These are phyloP conservation scores for Drosophila pruinosa DNA, from an alignment of 1,140 invertebrate species.

Conservation along the genomic window DNA sequence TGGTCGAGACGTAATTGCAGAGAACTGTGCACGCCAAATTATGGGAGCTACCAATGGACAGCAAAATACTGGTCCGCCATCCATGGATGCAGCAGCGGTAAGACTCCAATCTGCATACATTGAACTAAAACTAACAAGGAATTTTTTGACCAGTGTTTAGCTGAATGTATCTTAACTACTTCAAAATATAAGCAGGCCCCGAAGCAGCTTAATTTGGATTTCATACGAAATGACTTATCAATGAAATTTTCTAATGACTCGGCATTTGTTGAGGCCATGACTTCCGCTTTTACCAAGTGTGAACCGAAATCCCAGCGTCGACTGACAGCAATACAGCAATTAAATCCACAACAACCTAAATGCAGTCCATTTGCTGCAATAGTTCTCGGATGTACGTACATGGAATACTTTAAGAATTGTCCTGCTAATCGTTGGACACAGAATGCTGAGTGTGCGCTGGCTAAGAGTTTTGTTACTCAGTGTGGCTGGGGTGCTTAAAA, in stretches of 20 bases:
- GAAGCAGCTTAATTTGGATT: conserved; percentile 46
- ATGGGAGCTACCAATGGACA: conserved; percentile 44
- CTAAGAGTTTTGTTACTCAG: conserved; percentile 70
- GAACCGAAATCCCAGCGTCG: conserved; percentile 57
- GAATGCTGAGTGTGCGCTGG: conserved; percentile 62
- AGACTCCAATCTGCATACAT: not conserved
- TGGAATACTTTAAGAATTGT: conserved; percentile 81
- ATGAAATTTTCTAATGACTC: conserved; percentile 66
- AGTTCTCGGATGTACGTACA: conserved; percentile 71
- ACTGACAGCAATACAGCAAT: conserved; percentile 50
- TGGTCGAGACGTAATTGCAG: conserved; percentile 54
- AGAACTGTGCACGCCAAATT: conserved; percentile 57
- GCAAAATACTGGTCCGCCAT: conserved; percentile 37
- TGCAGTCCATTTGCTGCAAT: conserved; percentile 75
- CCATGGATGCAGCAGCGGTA: conserved; percentile 63
- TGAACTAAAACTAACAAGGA: not conserved
- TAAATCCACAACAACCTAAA: conserved; percentile 37
- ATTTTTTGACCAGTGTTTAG: conserved; percentile 61
- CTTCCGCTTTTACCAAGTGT: conserved; percentile 55
- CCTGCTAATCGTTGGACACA: conserved; percentile 69
- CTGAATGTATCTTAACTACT: conserved; percentile 67
- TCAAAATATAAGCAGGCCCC: conserved; percentile 54
- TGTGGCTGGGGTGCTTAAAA: conserved; percentile 61
- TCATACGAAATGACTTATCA: conserved; percentile 50
- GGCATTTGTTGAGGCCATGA: conserved; percentile 64